Conservation (phyloP, 2,888 invertebrate species). For the Ceratothoa steindachneri region DNA sequence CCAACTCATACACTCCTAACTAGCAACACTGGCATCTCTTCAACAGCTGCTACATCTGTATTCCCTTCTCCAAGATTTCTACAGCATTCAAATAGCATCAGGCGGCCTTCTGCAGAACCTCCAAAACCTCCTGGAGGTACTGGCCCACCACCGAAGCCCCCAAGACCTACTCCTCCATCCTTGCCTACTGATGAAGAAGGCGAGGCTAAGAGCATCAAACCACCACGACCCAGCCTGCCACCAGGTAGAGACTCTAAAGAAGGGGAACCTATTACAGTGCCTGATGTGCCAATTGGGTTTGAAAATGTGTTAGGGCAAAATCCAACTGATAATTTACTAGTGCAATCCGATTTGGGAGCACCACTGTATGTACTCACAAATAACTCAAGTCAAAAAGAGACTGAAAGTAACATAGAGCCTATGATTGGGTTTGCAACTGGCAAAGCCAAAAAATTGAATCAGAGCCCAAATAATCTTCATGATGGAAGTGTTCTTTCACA, state of each 20-base stretch:
- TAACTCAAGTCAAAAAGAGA: neutral
- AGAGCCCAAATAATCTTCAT: neutral
- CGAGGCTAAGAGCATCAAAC: neutral
- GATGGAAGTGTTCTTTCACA: neutral
- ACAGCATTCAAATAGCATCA: constrained; percentile 33
- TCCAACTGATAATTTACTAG: neutral
- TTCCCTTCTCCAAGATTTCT: constrained; percentile 24
- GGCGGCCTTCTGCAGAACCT: constrained; percentile 37
- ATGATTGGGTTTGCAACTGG: too few species aligned
- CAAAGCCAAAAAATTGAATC: neutral
- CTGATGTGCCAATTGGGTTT: constrained; percentile 15
- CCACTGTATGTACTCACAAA: too few species aligned
- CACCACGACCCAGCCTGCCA: neutral
- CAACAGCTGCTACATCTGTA: neutral
- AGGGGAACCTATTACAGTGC: neutral
- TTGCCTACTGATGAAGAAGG: neutral
- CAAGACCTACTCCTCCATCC: constrained; percentile 35
- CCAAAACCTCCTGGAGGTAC: constrained; percentile 33
- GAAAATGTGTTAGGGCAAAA: neutral
- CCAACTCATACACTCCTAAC: neutral
- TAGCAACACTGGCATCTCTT: neutral
- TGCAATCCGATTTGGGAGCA: too few species aligned
- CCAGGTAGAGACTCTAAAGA: neutral
- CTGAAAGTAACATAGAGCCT: too few species aligned
- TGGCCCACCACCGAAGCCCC: constrained; percentile 29